Base-by-base conservation (phyloP, 2,797 vertebrate species). In the Melanitta fusca region DNA sequence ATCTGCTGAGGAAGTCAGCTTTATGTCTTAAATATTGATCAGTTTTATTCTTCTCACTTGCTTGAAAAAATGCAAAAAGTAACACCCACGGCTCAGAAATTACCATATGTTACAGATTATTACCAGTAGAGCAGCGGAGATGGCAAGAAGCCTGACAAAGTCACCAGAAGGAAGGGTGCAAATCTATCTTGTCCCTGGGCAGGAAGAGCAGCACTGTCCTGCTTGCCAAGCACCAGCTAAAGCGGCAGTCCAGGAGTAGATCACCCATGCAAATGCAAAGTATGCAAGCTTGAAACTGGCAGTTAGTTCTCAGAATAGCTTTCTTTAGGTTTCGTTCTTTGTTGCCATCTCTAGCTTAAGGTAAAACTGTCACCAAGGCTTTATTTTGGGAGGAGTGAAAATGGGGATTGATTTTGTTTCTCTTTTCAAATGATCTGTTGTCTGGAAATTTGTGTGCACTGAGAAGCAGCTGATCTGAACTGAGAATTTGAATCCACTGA, bases 371-470 rank as follows among this genome's bases (percentile, higher is more conserved):
- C 41, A 51, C 2, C 3, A 1, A 51, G 12, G 25, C 20, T 91
- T 85, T 56, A 43, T 79, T 77, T 65, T 8, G 25, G 13, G 28
- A 75, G 25, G 13, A 72, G 18, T 0, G 1, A 88, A 93, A 88
- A 73, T 24, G 12, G 38, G 20, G 39, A 80, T 38, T 64, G n/a
- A 38, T 85, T 87, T 83, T 85, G 16, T 57, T 95, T 91, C 51
- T 25, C 54, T 85, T 89, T 53, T 66, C 71, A 51, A 45, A 27
- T 12, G 18, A 87, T 77, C 13, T 0, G 2, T 41, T 88, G 16
- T 43, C 69, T 22, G 14, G 69, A 74, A 71, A 88, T 9, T 24
- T 20, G 10, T 15, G 4, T 12, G 15, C 4, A 14, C n/a, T 78
- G 24, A 80, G 49, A 53, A 77, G 68, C 47, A 91, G 30, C 4